Evolutionary conservation across 2,113 vertebrate species (phyloP).

Genomic region (Podarcis cretensis): DNA sequence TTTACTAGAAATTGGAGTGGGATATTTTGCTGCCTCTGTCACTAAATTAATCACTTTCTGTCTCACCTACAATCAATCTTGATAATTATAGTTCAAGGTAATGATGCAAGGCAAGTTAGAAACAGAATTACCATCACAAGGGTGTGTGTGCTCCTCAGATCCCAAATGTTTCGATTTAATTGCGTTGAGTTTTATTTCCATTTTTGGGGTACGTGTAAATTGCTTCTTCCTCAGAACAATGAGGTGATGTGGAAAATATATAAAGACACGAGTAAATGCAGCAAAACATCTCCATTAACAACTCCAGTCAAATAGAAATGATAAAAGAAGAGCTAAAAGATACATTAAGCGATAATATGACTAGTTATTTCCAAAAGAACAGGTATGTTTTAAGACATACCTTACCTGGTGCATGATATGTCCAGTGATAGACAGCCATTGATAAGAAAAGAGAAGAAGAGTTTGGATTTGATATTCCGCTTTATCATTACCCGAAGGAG

Average conservation of each 20-base stretch:
- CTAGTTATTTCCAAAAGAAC: not conserved
- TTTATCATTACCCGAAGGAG: too few species aligned
- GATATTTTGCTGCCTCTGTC: not conserved
- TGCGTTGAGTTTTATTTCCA: slow-evolving; percentile 4
- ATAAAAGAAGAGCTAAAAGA: not conserved
- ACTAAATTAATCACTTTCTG: not conserved
- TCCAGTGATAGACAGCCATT: not conserved
- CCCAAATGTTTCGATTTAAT: slow-evolving; percentile 14
- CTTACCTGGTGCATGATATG: not conserved
- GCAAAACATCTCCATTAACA: not conserved
- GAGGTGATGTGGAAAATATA: not conserved
- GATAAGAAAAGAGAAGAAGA: not conserved
- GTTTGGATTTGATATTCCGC: too few species aligned
- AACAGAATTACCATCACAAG: slow-evolving; percentile 30
- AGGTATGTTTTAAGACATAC: not conserved
- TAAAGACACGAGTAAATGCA: not conserved
- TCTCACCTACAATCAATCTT: slow-evolving; percentile 30
- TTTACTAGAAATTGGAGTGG: slow-evolving; percentile 25
- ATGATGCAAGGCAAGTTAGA: slow-evolving; percentile 21
- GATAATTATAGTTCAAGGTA: slow-evolving; percentile 16
- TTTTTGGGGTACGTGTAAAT: not conserved
- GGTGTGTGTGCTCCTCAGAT: not conserved
- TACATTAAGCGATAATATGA: not conserved
- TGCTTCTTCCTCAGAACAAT: not conserved
- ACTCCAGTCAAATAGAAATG: not conserved